Evolutionary conservation across 2,888 invertebrate genomes (phyloP).

Genomic region (Ennomos fuscantarius): DNA sequence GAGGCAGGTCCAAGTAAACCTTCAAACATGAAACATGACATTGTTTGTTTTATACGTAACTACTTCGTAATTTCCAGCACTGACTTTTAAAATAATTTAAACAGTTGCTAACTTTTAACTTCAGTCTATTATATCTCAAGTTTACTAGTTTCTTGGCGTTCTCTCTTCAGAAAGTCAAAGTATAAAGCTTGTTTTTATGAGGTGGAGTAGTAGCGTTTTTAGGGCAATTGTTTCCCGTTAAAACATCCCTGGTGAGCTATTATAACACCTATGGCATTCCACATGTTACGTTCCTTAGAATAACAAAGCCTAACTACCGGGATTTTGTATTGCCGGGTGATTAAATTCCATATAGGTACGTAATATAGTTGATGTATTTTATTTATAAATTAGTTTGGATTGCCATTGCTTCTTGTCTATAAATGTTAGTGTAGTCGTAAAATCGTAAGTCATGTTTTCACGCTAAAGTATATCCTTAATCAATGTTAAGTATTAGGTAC

Average conservation of each 20-base stretch:
- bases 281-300: constrained; percentile 3
- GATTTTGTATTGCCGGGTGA: constrained; percentile 1
- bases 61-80: too few species aligned
- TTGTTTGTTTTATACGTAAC: constrained; percentile 10
- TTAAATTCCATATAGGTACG: constrained; percentile 1
- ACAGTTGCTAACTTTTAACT: too few species aligned
- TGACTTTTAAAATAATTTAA: too few species aligned
- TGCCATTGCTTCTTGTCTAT: constrained; percentile 12
- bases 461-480: constrained; percentile 27
- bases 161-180: too few species aligned
- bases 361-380: background rate
- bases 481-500: constrained; percentile 25
- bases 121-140: too few species aligned
- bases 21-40: constrained; percentile 26
- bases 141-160: constrained; percentile 6
- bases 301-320: constrained; percentile 2
- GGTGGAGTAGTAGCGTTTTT: constrained; percentile 11
- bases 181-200: constrained; percentile 13
- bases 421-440: constrained; percentile 22
- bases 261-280: background rate
- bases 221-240: constrained; percentile 21
- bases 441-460: constrained; percentile 30
- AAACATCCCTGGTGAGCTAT: constrained; percentile 2
- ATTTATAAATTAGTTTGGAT: constrained; percentile 17
- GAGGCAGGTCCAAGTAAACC: constrained; percentile 44